Evolutionary conservation across 2,797 vertebrate genomes (phyloP).

Genomic region (Ambastaia sidthimunki): DNA sequence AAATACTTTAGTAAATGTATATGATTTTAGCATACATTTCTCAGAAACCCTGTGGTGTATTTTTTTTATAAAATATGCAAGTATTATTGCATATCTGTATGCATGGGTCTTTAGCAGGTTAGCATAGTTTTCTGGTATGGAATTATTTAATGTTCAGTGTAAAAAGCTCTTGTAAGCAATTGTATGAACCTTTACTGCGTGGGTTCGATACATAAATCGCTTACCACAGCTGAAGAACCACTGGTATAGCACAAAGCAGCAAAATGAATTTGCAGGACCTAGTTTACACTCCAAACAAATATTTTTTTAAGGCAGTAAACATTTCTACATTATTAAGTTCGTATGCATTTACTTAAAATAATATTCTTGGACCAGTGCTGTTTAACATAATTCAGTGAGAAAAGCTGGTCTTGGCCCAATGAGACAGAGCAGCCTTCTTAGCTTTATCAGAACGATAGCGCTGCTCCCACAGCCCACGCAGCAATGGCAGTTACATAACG

Average conservation of each 20-base stretch:
- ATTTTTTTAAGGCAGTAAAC: neutral
- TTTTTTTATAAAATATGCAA: too few relatives aligned
- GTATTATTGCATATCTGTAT: too few relatives aligned
- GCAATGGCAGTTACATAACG: conserved; percentile 55
- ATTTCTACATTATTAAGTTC: neutral
- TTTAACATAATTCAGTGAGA: conserved; percentile 13
- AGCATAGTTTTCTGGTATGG: neutral
- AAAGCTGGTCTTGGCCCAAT: conserved; percentile 12
- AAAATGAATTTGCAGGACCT: conserved; percentile 6
- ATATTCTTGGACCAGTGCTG: neutral
- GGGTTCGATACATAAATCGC: neutral
- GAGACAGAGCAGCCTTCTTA: conserved; percentile 23
- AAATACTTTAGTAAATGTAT: too few relatives aligned
- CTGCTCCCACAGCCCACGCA: conserved; percentile 48
- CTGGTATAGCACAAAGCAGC: neutral
- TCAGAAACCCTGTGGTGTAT: too few relatives aligned
- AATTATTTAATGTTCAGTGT: neutral
- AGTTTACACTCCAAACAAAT: neutral
- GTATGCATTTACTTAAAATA: neutral
- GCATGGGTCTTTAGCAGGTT: neutral
- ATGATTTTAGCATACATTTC: too few relatives aligned
- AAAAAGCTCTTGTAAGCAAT: neutral
- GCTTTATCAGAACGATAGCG: conserved; percentile 45
- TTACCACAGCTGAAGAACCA: neutral
- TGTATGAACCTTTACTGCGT: neutral